Evolutionary conservation across 2,888 invertebrate genomes (phyloP).

Genomic region (Thysanoteuthis rhombus): DNA sequence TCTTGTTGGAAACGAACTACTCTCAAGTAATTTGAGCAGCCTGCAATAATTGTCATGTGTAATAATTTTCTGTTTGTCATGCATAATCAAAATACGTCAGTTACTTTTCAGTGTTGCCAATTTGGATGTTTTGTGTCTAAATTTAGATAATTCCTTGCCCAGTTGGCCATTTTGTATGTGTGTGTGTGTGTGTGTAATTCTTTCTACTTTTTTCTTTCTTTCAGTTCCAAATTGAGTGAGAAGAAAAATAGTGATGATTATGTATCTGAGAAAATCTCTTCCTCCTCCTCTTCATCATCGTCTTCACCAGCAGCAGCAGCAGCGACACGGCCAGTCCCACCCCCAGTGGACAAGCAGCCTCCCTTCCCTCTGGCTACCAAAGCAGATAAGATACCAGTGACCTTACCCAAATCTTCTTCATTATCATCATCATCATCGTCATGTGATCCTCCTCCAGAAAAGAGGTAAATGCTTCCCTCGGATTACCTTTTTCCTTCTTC

Average conservation of each 20-base stretch:
- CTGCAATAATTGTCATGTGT: too few species aligned
- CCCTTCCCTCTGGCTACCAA: neutral
- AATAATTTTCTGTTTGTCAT: too few species aligned
- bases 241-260: neutral
- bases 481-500: too few species aligned
- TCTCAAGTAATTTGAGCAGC: too few species aligned
- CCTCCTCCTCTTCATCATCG: neutral
- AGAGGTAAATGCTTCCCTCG: neutral
- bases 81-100: too few species aligned
- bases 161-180: too few species aligned
- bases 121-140: too few species aligned
- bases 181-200: too few species aligned
- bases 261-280: neutral
- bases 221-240: neutral
- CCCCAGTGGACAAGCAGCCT: neutral
- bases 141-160: too few species aligned
- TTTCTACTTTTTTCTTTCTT: neutral
- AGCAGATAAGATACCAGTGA: neutral
- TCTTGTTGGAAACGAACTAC: too few species aligned
- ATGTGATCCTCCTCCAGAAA: constrained; percentile 12
- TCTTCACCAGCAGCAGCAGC: neutral
- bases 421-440: neutral
- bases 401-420: neutral
- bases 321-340: neutral
- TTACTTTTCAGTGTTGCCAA: too few species aligned